Conservation (phyloP, 2,797 vertebrate genomes). For the Xiphophorus birchmanni region DNA sequence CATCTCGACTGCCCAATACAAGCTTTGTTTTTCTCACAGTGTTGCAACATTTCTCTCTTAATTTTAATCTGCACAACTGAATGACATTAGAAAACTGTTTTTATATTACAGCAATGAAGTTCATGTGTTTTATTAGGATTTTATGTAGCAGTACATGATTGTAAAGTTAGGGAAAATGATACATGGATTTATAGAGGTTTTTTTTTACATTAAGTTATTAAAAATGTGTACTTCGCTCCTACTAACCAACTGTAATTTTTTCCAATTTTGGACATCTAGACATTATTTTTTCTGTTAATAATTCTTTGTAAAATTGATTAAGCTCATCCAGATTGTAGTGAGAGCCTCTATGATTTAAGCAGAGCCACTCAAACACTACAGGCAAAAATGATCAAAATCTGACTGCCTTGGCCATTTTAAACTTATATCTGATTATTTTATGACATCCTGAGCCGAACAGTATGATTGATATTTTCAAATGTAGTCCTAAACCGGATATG, state of each 20-base stretch:
- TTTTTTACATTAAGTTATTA: not conserved
- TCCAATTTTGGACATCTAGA: not conserved
- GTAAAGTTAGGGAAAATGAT: not conserved
- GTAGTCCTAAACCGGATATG: not conserved
- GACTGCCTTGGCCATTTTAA: not conserved
- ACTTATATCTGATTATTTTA: not conserved
- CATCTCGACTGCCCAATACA: not conserved
- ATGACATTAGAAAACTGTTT: not conserved
- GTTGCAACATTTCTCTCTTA: not conserved
- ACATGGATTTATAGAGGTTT: not conserved
- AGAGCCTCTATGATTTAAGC: not conserved
- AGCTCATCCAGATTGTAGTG: not conserved
- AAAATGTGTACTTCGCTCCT: not conserved
- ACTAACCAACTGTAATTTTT: not conserved
- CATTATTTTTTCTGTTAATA: not conserved
- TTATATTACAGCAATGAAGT: not conserved
- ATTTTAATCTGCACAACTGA: not conserved
- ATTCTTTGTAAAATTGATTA: not conserved
- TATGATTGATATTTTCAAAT: not conserved
- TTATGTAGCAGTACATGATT: not conserved
- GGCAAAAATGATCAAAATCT: not conserved
- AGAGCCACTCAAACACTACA: not conserved
- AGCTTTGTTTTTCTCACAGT: not conserved
- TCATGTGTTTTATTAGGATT: not conserved
- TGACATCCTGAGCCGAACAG: not conserved